These are phyloP conservation scores for Saccostrea cuccullata DNA, from an alignment of 1,140 invertebrate species.

Conservation along the genomic window DNA sequence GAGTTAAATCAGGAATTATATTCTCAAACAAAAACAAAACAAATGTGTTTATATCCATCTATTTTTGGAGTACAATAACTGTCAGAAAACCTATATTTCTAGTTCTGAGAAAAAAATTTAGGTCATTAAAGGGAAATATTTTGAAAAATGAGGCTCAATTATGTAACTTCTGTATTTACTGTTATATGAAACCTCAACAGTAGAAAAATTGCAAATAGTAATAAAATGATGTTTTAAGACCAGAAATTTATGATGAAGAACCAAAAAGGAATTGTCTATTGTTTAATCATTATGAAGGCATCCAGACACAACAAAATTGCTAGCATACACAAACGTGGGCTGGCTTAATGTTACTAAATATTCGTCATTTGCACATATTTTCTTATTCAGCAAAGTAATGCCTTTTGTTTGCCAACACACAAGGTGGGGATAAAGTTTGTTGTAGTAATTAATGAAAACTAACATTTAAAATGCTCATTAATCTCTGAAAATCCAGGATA, in stretches of 20 bases:
- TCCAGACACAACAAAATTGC: neutral
- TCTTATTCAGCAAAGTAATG: neutral
- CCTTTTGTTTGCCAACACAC: neutral
- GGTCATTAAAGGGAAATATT: too few relatives aligned
- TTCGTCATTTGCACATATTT: neutral
- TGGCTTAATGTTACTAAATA: neutral
- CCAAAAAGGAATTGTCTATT: too few relatives aligned
- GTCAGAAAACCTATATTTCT: too few relatives aligned
- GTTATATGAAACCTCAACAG: too few relatives aligned
- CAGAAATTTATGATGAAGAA: neutral
- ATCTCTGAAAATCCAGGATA: neutral
- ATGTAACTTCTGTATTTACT: too few relatives aligned
- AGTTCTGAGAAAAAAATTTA: too few relatives aligned
- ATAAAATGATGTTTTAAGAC: neutral
- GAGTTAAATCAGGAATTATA: too few relatives aligned
- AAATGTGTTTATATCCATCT: too few relatives aligned
- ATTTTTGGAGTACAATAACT: too few relatives aligned
- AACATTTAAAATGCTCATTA: neutral
- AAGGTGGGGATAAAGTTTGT: neutral
- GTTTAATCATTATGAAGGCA: neutral
- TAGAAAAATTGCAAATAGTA: too few relatives aligned
- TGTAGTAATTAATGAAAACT: neutral
- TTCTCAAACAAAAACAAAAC: too few relatives aligned
- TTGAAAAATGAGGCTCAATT: too few relatives aligned
- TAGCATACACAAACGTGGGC: neutral